A percentile compares a stretch with the other conserved stretches of the same genome.
These are phyloP conservation scores for Cryptoprocta ferox DNA, from an alignment of 2,797 vertebrate species.

Conservation along the genomic window DNA sequence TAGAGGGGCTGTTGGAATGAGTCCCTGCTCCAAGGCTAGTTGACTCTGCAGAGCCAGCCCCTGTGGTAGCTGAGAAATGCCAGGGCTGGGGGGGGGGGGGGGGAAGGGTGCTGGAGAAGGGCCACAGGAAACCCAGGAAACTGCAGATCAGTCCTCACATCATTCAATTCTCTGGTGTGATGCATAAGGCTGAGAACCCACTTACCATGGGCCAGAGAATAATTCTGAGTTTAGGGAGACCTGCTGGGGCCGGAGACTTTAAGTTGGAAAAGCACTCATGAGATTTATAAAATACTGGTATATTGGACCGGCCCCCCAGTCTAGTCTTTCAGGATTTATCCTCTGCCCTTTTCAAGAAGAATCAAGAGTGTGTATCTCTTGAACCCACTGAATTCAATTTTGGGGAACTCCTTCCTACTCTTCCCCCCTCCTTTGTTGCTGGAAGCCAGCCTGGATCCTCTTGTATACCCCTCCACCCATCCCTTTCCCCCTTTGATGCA, in stretches of 20 bases:
- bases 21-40: neutral
- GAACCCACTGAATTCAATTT: neutral
- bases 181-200: no score
- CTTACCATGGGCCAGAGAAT: neutral
- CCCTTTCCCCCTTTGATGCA: neutral
- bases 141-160: neutral
- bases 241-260: neutral
- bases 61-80: neutral
- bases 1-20: neutral
- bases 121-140: neutral
- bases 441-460: neutral
- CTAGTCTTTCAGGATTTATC: neutral
- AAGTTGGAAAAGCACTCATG: neutral
- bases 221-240: neutral
- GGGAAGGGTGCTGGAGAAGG: neutral
- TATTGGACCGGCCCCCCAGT: accelerated
- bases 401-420: neutral
- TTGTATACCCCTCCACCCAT: neutral
- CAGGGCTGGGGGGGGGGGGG: no score
- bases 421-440: neutral
- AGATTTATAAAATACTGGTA: neutral
- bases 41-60: neutral
- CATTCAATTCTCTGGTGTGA: neutral
- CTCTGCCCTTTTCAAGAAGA: neutral
- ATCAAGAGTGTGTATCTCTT: neutral